Percentiles rank a stretch among this genome's conserved stretches.
phyloP scores from a whole-genome alignment of 2,888 invertebrate genomes.

The Branchinecta sandiegonensis region DNA sequence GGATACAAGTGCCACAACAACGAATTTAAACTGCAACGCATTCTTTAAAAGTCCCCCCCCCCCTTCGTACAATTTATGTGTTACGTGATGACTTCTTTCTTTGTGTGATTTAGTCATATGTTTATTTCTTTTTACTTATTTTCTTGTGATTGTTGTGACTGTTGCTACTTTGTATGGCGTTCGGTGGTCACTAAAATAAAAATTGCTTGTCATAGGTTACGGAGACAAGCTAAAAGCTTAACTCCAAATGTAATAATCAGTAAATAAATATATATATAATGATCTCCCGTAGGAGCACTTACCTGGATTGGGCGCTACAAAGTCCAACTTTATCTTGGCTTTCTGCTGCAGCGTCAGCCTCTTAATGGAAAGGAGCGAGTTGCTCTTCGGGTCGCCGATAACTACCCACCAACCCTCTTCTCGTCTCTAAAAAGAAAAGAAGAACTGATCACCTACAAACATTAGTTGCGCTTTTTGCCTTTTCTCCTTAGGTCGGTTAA shows the following conservation, averaged over 20 bases:
- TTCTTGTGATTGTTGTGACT: background rate
- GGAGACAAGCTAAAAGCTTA: too few species aligned
- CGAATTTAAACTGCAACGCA: too few species aligned
- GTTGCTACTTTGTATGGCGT: background rate
- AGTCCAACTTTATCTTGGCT: slow-evolving; percentile 74
- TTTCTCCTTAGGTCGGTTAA: too few species aligned
- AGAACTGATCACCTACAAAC: background rate
- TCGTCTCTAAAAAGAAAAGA: slow-evolving; percentile 36
- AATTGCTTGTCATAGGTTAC: slow-evolving; percentile 17
- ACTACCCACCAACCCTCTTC: slow-evolving; percentile 81
- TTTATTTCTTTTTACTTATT: too few species aligned
- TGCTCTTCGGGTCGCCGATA: slow-evolving; percentile 86
- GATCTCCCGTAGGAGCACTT: slow-evolving; percentile 25
- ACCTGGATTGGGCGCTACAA: slow-evolving; percentile 70
- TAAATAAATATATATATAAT: background rate
- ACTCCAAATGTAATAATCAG: too few species aligned
- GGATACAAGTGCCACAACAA: too few species aligned
- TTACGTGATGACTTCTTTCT: too few species aligned
- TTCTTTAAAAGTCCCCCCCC: too few species aligned
- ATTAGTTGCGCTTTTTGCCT: too few species aligned
- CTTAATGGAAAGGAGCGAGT: slow-evolving; percentile 91
- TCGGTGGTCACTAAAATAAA: slow-evolving; percentile 25
- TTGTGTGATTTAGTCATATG: too few species aligned
- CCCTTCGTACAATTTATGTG: too few species aligned
- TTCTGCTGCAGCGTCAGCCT: slow-evolving; percentile 83